These are phyloP conservation scores for Calyptommatus sinebrachiatus DNA, from an alignment of 2,113 vertebrate genomes.

Conservation along the genomic window DNA sequence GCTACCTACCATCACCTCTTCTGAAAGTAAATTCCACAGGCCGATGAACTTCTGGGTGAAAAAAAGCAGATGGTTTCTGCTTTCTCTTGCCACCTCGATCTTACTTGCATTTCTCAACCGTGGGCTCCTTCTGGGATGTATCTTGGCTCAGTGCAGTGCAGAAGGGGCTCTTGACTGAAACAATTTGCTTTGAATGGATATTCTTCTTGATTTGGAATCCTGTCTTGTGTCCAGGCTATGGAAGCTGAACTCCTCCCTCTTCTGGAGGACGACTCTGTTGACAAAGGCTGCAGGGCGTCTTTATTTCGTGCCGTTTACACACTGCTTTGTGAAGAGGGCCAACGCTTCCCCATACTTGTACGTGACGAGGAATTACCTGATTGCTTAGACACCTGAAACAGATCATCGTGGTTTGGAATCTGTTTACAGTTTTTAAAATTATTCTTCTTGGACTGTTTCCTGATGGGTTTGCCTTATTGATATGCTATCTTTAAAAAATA, in stretches of 20 bases:
- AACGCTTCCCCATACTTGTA: conserved; percentile 79
- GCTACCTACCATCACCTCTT: no score
- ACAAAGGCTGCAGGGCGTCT: conserved; percentile 21
- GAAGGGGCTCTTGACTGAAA: not conserved
- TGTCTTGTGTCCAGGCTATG: conserved; percentile 72
- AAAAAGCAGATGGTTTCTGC: no score
- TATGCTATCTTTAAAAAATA: not conserved
- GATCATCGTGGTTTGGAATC: not conserved
- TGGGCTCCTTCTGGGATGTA: no score
- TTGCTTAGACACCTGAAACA: not conserved
- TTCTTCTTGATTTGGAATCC: not conserved
- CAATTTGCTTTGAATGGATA: not conserved
- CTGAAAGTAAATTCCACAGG: no score
- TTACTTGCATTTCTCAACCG: not conserved
- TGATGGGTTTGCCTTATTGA: not conserved
- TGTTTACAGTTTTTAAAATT: not conserved
- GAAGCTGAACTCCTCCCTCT: conserved; percentile 74
- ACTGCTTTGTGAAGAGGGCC: conserved; percentile 81
- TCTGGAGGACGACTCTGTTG: conserved; percentile 44
- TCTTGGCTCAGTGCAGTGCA: no score
- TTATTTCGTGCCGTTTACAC: conserved; percentile 79
- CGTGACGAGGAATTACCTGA: conserved; percentile 72
- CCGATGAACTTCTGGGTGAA: no score
- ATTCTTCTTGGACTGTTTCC: not conserved
- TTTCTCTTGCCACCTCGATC: not conserved